Conservation (phyloP, 2,797 vertebrate species). For the Ambastaia sidthimunki region DNA sequence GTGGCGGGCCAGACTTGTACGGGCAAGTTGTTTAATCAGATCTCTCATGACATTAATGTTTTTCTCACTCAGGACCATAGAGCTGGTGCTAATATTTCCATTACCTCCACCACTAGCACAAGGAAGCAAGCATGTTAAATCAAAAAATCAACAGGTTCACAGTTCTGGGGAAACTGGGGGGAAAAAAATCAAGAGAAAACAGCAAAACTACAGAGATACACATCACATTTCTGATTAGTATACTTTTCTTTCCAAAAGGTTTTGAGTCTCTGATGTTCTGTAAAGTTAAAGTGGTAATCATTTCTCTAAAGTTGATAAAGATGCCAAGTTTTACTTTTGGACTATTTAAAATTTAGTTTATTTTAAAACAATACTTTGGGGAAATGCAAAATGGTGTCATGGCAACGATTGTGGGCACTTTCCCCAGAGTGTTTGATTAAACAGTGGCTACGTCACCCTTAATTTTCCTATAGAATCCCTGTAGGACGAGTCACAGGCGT, state of each 20-base stretch:
- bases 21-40: slow-evolving; percentile 31
- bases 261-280: not conserved
- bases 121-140: not conserved
- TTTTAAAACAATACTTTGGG: not conserved
- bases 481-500: not conserved
- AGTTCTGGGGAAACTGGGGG: not conserved
- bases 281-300: not conserved
- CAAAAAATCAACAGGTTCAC: not conserved
- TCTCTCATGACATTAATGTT: slow-evolving; percentile 35
- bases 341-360: not conserved
- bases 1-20: slow-evolving; percentile 23
- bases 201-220: not conserved
- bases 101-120: not conserved
- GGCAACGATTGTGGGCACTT: not conserved
- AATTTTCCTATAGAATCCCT: slow-evolving; percentile 3
- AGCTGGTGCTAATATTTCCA: slow-evolving; percentile 15
- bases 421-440: slow-evolving; percentile 7
- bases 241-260: not conserved
- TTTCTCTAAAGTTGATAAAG: not conserved
- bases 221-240: slow-evolving; percentile 4
- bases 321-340: not conserved
- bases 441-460: not conserved
- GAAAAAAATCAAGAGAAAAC: not conserved
- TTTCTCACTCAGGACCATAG: not conserved
- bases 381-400: not conserved